Conservation (phyloP, 2,797 vertebrate species). For the Heliangelus exortis region DNA sequence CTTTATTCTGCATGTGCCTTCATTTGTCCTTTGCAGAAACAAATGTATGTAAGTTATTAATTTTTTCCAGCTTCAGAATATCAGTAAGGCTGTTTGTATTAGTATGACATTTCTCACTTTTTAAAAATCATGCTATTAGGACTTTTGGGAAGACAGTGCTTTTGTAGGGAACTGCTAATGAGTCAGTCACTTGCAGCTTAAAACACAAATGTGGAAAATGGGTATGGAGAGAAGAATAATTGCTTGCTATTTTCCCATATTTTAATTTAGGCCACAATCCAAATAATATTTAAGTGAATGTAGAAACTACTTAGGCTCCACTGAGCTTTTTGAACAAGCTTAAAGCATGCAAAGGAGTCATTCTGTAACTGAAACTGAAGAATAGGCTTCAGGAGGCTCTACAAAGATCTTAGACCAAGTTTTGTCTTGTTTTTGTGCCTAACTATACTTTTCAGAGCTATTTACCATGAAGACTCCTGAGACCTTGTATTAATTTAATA, state of each 20-base stretch:
- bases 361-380: background rate
- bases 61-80: background rate
- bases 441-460: background rate
- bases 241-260: background rate
- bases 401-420: background rate
- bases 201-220: background rate
- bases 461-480: background rate
- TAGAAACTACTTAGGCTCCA: background rate
- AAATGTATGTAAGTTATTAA: background rate
- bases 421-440: background rate
- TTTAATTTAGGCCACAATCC: background rate
- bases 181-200: background rate
- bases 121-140: background rate
- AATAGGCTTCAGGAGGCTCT: background rate
- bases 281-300: background rate
- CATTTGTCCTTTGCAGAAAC: background rate
- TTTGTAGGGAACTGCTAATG: fast-evolving
- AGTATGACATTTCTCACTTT: background rate
- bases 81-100: background rate
- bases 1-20: background rate
- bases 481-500: background rate
- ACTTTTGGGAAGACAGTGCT: background rate
- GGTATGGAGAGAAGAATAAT: background rate
- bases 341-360: background rate
- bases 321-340: background rate